Base-by-base conservation (phyloP, 1,140 invertebrate species). In the Ips typographus region DNA sequence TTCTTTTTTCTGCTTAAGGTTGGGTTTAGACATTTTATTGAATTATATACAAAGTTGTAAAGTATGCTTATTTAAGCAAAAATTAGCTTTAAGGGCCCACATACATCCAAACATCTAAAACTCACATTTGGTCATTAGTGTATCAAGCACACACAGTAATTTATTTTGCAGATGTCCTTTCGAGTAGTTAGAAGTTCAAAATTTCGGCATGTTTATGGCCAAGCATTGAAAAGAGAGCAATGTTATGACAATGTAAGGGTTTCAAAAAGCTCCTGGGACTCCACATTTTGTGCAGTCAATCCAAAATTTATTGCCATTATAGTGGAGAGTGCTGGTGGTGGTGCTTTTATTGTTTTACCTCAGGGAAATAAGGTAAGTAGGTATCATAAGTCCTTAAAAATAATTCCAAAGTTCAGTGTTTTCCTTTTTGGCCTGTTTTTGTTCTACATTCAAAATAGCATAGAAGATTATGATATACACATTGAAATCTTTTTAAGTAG, bases 231-330 rank as follows among this genome's bases (percentile, higher is more conserved):
- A 84, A 88, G 95, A 79, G 97, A 99, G 81, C 93, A 98, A 84
- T 99, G 98, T 84, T 99, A 98, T 84, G 97, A 99, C 83, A 98
- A 98, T 82, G 95, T 99, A 79, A 86, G 96, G 78, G 96, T 99
- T 53, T 98, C 96, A 36, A 98, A 98, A 82, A 96, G 93, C 80
- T 96, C 95, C 49, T 98, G 95, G 95, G 98, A 99, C 82, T 97
- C 96, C 55, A 96, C 94, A 65, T 99, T 98, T 82, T 99, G 96
- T 86, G 93, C 94, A 72, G 97, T 99, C 72, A 99, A 99, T 84
- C 96, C 98, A 36, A 99, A 99, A 84, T 99, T 98, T 84, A 84
- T 99, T 74, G 98, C 98, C 67, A 95, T 99, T 77, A 98, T 99
- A 81, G 97, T 98, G 59, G 98, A 99, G 83, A 96, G 95, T 55